Base-by-base conservation (phyloP, 2,113 vertebrate species). In the Pao palembangensis region DNA sequence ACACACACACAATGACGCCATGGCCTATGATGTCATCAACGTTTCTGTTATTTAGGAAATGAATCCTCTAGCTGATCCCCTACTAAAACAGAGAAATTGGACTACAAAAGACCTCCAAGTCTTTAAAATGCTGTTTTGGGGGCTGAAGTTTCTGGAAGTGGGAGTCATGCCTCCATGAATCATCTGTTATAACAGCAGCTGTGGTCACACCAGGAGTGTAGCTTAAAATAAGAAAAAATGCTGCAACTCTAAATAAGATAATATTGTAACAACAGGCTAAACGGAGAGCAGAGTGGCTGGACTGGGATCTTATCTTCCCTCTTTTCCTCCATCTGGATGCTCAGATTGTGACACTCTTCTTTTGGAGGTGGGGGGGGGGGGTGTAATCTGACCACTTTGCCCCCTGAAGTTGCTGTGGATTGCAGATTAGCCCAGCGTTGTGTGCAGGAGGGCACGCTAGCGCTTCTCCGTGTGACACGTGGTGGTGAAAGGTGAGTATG, bases 371-470 rank as follows among this genome's bases (percentile, higher is more conserved):
- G 28, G 28, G 50, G 50, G 46, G 56, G 66, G 51, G 58, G 66
- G 8, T 64, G 78, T 70, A 80, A 88, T 66, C 28, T 23, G 78
- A 83, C 52, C 61, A 49, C 58, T 50, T 41, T 56, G 68, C 69
- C 73, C 78, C 67, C 78, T 78, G 76, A 85, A 83, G 84, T 52
- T 84, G 81, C 81, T 79, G 78, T 8, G 5, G 55, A 59, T 41
- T 62, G 75, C 73, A 83, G 52, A 42, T 61, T 51, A n/a, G 42
- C 19, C 50, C 71, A 41, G 51, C 17, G 25, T 7, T 28, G 25
- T 6, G 3, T 6, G 62, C 2, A 0, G 34, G 34, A 16, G 12
- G 20, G 43, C 64, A 8, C 12, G 46, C 53, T 53, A 15, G 56
- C 54, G 51, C 54, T 51, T 64, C 59, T 67, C 41, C 14, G 57